These are phyloP conservation scores for Nephrotoma appendiculata DNA, from an alignment of 2,888 invertebrate genomes.

Conservation along the genomic window DNA sequence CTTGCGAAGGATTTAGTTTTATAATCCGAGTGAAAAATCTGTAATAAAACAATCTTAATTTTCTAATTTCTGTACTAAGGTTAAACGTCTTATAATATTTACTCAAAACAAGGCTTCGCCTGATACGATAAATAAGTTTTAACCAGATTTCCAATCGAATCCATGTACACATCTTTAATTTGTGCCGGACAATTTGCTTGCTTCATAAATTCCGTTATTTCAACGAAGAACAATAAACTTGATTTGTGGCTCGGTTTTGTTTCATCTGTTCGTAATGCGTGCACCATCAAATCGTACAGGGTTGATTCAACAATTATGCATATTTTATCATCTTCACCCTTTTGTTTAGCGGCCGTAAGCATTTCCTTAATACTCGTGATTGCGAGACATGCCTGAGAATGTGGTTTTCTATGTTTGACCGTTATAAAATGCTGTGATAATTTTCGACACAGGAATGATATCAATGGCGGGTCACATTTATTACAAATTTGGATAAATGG, in stretches of 20 bases:
- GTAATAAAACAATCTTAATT: background rate
- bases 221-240: background rate
- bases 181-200: background rate
- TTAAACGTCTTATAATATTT: background rate
- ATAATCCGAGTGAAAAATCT: background rate
- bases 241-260: conserved; percentile 23
- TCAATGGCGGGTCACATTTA: conserved; percentile 11
- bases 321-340: conserved; percentile 14
- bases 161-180: background rate
- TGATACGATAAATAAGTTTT: background rate
- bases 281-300: conserved; percentile 24
- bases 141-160: background rate
- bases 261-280: conserved; percentile 30
- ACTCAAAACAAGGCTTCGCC: background rate
- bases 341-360: conserved; percentile 4
- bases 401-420: conserved; percentile 25
- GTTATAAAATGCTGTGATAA: conserved; percentile 23
- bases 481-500: background rate
- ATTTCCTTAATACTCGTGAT: conserved; percentile 27
- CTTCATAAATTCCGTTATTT: background rate
- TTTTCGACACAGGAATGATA: conserved; percentile 24
- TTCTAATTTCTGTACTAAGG: background rate
- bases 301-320: conserved; percentile 22
- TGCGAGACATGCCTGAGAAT: conserved; percentile 22
- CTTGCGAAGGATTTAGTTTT: background rate